Evolutionary conservation across 1,140 invertebrate genomes (phyloP).

Genomic region (Steinernema feltiae): DNA sequence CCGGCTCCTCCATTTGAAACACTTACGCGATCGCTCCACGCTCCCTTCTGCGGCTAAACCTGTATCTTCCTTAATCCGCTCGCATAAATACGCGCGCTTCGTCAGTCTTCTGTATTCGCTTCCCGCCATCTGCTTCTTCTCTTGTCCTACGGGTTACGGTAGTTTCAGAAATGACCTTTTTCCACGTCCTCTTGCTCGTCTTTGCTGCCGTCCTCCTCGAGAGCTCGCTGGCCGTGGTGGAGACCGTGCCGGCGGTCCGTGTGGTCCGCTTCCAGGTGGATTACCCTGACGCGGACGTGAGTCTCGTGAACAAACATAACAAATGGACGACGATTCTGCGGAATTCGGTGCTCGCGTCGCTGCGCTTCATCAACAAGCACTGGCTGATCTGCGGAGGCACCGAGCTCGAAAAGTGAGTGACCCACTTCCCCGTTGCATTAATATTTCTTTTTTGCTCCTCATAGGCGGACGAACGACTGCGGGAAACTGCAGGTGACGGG

Average conservation of each 20-base stretch:
- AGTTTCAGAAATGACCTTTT: not conserved
- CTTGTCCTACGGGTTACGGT: not conserved
- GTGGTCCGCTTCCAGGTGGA: constrained; percentile 7
- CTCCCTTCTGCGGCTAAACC: not conserved
- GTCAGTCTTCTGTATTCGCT: not conserved
- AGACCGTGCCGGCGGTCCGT: not conserved
- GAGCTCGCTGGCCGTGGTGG: not conserved
- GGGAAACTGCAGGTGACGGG: constrained; percentile 57
- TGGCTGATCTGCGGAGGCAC: constrained; percentile 49
- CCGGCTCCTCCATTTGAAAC: constrained; percentile 5
- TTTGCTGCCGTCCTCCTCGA: not conserved
- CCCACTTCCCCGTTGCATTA: too few species aligned
- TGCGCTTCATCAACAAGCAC: constrained; percentile 56
- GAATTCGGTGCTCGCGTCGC: constrained; percentile 54
- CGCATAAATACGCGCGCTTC: not conserved
- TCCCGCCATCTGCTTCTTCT: not conserved
- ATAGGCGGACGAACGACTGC: constrained; percentile 40
- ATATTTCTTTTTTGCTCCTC: too few species aligned
- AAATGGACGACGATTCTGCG: constrained; percentile 51
- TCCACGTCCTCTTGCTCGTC: not conserved
- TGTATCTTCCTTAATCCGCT: constrained; percentile 8
- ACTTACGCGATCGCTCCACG: not conserved
- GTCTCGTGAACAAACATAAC: not conserved
- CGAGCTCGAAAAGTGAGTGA: constrained; percentile 26
- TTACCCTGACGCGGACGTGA: not conserved